A percentile compares a stretch with the other conserved stretches of the same genome.
Evolutionary conservation across 2,888 invertebrate genomes (phyloP).

Genomic region (Halictus ligatus): DNA sequence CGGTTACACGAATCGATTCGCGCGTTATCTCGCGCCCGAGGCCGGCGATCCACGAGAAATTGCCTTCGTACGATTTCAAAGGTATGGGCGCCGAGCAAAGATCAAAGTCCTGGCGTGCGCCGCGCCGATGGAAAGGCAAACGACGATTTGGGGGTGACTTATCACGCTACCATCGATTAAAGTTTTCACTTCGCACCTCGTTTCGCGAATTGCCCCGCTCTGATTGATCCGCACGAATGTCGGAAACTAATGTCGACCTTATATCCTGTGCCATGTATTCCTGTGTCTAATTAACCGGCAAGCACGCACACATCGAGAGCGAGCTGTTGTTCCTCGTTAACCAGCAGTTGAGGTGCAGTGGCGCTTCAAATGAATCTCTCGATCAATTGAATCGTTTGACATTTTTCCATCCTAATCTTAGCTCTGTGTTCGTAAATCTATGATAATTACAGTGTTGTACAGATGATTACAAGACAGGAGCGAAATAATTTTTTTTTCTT

Average conservation of each 20-base stretch:
- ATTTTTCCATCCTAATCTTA: background rate
- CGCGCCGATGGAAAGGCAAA: constrained; percentile 40
- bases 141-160: constrained; percentile 36
- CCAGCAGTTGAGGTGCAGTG: background rate
- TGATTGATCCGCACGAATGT: constrained; percentile 61
- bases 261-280: constrained; percentile 16
- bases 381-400: background rate
- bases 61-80: constrained; percentile 72
- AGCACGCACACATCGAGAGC: constrained; percentile 6
- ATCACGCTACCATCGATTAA: constrained; percentile 64
- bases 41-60: constrained; percentile 63
- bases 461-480: no score
- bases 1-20: constrained; percentile 60
- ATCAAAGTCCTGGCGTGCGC: constrained; percentile 69
- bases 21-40: constrained; percentile 43
- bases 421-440: no score
- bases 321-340: background rate
- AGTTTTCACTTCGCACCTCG: constrained; percentile 61
- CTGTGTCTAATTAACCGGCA: constrained; percentile 19
- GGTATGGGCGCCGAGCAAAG: constrained; percentile 50
- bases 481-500: no score
- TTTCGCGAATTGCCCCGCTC: constrained; percentile 48
- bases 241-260: constrained; percentile 37
- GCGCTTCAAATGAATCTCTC: background rate
- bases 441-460: no score